phyloP scores from a whole-genome alignment of 2,888 invertebrate genomes.

The Galerucella calmariensis region DNA sequence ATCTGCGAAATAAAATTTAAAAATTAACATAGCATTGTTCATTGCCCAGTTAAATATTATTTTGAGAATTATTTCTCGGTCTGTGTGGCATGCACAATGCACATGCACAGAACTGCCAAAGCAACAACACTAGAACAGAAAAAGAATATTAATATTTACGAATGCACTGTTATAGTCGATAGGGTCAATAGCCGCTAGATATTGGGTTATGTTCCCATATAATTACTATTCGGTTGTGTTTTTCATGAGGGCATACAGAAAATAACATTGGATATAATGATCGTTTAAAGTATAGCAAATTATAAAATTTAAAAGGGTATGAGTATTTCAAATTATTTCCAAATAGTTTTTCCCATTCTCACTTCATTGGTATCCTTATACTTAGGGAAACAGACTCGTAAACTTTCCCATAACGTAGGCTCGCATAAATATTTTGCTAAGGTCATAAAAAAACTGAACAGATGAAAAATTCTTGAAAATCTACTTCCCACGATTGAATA shows the following conservation, averaged over 20 bases:
- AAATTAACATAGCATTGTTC: too few species aligned
- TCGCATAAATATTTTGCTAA: neutral
- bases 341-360: neutral
- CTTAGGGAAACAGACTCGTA: neutral
- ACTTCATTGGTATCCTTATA: neutral
- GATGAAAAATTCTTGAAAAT: conserved; percentile 5
- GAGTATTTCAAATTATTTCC: neutral
- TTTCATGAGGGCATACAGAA: neutral
- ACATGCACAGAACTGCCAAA: neutral
- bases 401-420: neutral
- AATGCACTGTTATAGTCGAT: conserved; percentile 7
- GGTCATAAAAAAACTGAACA: conserved; percentile 3
- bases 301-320: neutral
- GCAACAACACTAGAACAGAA: conserved; percentile 7
- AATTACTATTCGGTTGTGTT: neutral
- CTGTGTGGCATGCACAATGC: neutral
- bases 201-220: conserved; percentile 2
- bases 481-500: conserved; percentile 11
- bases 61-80: neutral
- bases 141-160: conserved; percentile 4
- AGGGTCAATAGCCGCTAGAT: conserved; percentile 6
- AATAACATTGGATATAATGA: neutral
- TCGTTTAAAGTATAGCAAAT: neutral
- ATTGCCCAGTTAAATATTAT: too few species aligned
- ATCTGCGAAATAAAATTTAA: too few species aligned